Evolutionary conservation across 2,888 invertebrate species (phyloP).

Genomic region (Tetranychus piercei): DNA sequence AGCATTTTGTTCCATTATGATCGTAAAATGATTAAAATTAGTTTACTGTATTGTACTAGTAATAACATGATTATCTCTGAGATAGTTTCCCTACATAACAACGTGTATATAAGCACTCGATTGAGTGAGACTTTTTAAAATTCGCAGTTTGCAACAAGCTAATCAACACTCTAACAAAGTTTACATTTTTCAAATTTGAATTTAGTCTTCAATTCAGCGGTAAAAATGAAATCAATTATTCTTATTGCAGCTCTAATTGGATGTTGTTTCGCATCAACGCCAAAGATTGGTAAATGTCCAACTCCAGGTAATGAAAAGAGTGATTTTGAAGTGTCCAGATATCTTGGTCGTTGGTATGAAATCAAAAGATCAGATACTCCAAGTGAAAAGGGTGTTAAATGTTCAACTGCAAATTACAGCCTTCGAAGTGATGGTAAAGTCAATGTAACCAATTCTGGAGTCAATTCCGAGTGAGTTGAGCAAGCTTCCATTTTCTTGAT

Average conservation of each 20-base stretch:
- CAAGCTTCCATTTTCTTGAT: neutral
- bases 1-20: no score
- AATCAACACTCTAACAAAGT: no score
- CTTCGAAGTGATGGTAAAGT: neutral
- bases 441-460: neutral
- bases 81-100: no score
- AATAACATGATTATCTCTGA: no score
- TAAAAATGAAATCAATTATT: no score
- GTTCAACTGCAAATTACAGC: neutral
- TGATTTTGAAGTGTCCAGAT: neutral
- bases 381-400: neutral
- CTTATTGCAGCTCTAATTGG: neutral
- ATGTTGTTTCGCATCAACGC: neutral
- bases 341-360: conserved; percentile 6
- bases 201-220: no score
- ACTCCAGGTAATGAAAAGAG: neutral
- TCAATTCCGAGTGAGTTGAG: neutral
- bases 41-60: no score
- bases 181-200: no score
- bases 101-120: no score
- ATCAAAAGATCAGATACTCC: neutral
- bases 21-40: no score
- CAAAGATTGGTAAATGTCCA: neutral
- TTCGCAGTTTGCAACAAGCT: no score
- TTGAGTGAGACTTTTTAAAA: no score